phyloP scores from a whole-genome alignment of 2,888 invertebrate species.

The Autographa gamma region DNA sequence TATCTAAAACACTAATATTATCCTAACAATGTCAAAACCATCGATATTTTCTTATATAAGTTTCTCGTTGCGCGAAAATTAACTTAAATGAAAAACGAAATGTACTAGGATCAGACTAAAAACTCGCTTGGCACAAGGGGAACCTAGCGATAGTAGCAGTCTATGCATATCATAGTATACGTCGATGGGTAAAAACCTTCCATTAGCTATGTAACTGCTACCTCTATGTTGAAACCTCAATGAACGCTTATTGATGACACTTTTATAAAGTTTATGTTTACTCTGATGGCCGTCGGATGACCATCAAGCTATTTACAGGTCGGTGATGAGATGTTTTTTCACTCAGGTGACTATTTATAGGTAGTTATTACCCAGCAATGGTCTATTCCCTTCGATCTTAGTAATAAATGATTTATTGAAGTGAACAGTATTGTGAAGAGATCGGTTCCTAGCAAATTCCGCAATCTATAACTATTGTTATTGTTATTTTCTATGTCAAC shows the following conservation, averaged over 20 bases:
- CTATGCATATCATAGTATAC: too few relatives aligned
- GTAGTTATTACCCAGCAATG: conserved; percentile 12
- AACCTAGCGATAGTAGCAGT: too few relatives aligned
- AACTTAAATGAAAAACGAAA: too few relatives aligned
- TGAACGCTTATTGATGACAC: conserved; percentile 7
- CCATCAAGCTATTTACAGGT: conserved; percentile 12
- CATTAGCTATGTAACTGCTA: not conserved
- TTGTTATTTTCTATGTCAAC: conserved; percentile 4
- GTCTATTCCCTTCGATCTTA: conserved; percentile 8
- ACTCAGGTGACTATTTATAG: conserved; percentile 11
- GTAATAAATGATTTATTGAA: conserved; percentile 28
- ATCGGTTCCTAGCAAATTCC: not conserved
- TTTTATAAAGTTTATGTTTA: not conserved
- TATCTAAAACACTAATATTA: too few relatives aligned
- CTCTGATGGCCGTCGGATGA: conserved; percentile 12
- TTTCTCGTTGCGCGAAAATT: too few relatives aligned
- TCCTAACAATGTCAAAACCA: too few relatives aligned
- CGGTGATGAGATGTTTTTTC: conserved; percentile 19
- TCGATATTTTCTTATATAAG: too few relatives aligned
- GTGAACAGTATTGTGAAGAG: conserved; percentile 30
- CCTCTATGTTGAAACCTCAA: not conserved
- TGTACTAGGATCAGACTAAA: too few relatives aligned
- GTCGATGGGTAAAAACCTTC: conserved; percentile 18
- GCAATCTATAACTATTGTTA: not conserved
- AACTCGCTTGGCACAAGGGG: too few relatives aligned